Percentiles rank a stretch among this genome's conserved stretches.
phyloP scores from a whole-genome alignment of 2,888 invertebrate species.

The Allophyes oxyacanthae region DNA sequence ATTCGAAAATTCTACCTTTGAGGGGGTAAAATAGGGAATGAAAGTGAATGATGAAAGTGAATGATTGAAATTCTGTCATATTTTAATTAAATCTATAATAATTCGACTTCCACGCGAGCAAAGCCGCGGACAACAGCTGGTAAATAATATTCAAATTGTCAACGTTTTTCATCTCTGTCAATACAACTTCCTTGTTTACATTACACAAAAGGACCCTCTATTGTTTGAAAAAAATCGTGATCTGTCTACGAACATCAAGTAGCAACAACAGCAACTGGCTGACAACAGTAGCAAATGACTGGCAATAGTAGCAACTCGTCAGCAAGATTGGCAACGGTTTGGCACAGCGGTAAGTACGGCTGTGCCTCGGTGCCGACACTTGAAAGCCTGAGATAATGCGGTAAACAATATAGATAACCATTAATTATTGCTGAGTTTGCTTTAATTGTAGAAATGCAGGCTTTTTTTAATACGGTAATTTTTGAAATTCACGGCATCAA shows the following conservation, averaged over 20 bases:
- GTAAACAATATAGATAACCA: slow-evolving; percentile 26
- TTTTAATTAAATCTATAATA: too few relatives aligned
- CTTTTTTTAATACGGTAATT: background rate
- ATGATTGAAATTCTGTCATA: too few relatives aligned
- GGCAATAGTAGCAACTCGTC: background rate
- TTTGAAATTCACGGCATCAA: background rate
- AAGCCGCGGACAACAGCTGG: too few relatives aligned
- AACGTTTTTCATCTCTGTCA: background rate
- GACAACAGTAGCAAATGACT: slow-evolving; percentile 7
- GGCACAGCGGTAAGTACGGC: slow-evolving; percentile 1
- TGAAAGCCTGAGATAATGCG: slow-evolving; percentile 9
- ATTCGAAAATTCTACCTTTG: too few relatives aligned
- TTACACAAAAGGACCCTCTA: too few relatives aligned
- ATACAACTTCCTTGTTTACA: too few relatives aligned
- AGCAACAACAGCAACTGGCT: background rate
- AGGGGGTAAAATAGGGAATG: too few relatives aligned
- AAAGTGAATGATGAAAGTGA: too few relatives aligned
- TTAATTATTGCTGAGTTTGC: background rate
- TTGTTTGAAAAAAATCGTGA: too few relatives aligned
- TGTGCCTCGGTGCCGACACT: background rate
- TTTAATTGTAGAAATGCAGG: background rate
- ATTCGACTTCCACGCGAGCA: too few relatives aligned
- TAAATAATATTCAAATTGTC: background rate
- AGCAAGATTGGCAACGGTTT: slow-evolving; percentile 3
- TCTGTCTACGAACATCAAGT: too few relatives aligned